Conservation (phyloP, 2,113 vertebrate species). For the Pungitius pungitius region DNA sequence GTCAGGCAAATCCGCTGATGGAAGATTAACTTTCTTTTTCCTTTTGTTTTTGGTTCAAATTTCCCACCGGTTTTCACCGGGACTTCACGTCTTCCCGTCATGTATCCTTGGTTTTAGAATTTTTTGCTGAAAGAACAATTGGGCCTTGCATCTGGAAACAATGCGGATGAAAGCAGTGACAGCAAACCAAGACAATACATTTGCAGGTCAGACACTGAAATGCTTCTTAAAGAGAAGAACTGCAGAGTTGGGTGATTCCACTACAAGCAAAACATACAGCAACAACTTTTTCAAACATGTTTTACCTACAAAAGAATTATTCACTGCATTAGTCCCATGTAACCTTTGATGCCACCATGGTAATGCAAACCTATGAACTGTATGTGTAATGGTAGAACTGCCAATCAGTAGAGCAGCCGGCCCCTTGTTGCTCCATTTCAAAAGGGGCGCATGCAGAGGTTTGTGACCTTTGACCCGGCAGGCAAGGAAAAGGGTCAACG, state of each 20-base stretch:
- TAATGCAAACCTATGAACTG: neutral
- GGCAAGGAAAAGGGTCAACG: constrained; percentile 52
- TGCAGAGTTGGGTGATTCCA: neutral
- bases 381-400: no score
- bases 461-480: constrained; percentile 65
- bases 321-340: neutral
- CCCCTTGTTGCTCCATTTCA: constrained; percentile 65
- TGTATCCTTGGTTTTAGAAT: neutral
- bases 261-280: neutral
- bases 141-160: neutral
- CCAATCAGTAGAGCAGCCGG: constrained; percentile 51
- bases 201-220: neutral
- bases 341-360: neutral
- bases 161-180: neutral
- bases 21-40: neutral
- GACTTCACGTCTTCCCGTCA: neutral
- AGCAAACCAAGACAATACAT: neutral
- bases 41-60: neutral
- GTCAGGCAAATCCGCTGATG: neutral
- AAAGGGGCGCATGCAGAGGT: constrained; percentile 57
- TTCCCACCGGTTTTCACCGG: neutral
- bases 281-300: neutral
- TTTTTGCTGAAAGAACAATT: neutral
- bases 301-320: neutral
- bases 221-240: neutral